Conservation (phyloP, 2,113 vertebrate genomes). For the Turnix velox region DNA sequence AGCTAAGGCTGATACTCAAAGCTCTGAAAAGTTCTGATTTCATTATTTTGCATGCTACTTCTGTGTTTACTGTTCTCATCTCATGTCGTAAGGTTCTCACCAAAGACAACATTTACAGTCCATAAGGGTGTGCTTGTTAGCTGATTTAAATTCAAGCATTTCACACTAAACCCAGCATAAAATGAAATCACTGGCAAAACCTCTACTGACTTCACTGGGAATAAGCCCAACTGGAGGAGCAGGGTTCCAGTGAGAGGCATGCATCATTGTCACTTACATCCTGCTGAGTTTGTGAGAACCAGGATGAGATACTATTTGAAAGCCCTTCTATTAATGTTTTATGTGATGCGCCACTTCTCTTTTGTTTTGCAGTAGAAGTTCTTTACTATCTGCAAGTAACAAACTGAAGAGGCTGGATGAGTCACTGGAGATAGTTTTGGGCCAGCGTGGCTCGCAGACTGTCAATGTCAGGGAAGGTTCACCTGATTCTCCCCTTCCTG, state of each 20-base stretch:
- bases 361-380: not conserved
- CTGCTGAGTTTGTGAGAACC: slow-evolving; percentile 23
- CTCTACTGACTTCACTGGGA: slow-evolving; percentile 27
- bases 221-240: slow-evolving; percentile 16
- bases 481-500: not conserved
- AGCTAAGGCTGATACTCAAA: not conserved
- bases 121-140: not conserved
- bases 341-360: not conserved
- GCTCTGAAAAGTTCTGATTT: not conserved
- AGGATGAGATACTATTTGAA: not conserved
- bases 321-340: not conserved
- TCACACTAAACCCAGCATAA: not conserved
- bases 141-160: not conserved
- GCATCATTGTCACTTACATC: slow-evolving; percentile 12
- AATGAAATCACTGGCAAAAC: slow-evolving; percentile 25
- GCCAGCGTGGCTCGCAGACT: not conserved
- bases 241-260: not conserved
- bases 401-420: not conserved
- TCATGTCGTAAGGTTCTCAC: not conserved
- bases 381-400: not conserved
- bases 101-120: not conserved
- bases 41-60: not conserved
- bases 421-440: not conserved
- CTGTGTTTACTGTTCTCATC: not conserved
- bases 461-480: not conserved